Percentiles rank a stretch among this genome's conserved stretches.
These are phyloP conservation scores for Salticus scenicus DNA, from an alignment of 2,888 invertebrate species.

Conservation along the genomic window DNA sequence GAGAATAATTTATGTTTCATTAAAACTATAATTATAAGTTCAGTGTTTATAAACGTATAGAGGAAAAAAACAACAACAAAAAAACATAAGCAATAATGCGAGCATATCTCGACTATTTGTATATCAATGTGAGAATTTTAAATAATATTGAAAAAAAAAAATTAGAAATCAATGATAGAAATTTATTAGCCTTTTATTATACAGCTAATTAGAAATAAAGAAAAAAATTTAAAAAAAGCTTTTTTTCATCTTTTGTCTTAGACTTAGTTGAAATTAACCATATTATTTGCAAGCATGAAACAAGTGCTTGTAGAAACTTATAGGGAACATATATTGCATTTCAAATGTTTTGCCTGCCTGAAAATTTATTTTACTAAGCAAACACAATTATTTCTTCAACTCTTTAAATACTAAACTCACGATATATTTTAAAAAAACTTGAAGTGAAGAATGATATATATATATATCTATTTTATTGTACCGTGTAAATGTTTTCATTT, in stretches of 20 bases:
- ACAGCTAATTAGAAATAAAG: no score
- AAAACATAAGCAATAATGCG: neutral
- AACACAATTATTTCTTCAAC: slow-evolving; percentile 33
- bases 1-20: no score
- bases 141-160: no score
- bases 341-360: slow-evolving; percentile 39
- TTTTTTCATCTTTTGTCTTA: no score
- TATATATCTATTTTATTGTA: slow-evolving; percentile 53
- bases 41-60: no score
- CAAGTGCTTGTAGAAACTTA: neutral
- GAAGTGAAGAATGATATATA: slow-evolving; percentile 1
- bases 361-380: slow-evolving; percentile 56
- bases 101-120: neutral
- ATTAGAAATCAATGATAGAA: no score
- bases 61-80: no score
- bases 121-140: neutral
- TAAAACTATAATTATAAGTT: no score
- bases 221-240: no score
- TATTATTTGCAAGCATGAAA: neutral
- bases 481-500: slow-evolving; percentile 43
- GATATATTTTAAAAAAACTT: slow-evolving; percentile 49
- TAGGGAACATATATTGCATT: slow-evolving; percentile 60
- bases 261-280: no score
- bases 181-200: no score
- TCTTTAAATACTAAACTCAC: slow-evolving; percentile 21